Evolutionary conservation across 35 echinoderm and acorn worm genomes (phyloP), one percentile per base, ranked within the genome.

Genomic region (Patiria miniata): DNA sequence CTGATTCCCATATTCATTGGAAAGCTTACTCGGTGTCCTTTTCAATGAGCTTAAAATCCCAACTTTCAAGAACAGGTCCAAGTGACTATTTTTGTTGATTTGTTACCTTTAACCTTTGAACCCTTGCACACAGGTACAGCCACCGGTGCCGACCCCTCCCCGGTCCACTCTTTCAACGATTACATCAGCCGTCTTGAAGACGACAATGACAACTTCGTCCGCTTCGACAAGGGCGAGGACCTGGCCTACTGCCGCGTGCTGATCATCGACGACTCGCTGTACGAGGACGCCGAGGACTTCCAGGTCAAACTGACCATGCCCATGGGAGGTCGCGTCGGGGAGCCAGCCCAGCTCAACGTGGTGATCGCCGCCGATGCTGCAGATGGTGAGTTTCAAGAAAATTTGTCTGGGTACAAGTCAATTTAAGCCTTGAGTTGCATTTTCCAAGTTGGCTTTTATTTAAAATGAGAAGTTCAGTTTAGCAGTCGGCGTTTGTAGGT

Each of bases 201-300:
- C 8, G 92, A 99, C 86, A 83, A 79, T 0, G 92, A 88, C 68
- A 99, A 94, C 93, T 95, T 99, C 86, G 86, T 99, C 18, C 89
- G 89, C 34, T 99, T 99, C 68, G 96, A 94, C 85, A 92, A 91
- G 93, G 96, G 87, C 39, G 96, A 99, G 68, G 93, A 92, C 82
- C 81, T 99, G 4, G 89, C 92, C 7, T 94, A 89, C 87, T 99
- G 96, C 83, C 89, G 93, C 8, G 56, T 99, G 39, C 83, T 91
- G 18, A 99, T 99, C 89, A 99, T 99, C 47, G 96, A 99, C 18
- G 96, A 99, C 82, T 99, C 96, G 38, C 90, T 99, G 56, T 99
- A 99, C 81, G 96, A 99, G 40, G 88, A 89, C 39, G 96, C 88
- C 21, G 96, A 99, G 79, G 77, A 80, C 39, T 99, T 99, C 93